A percentile compares a stretch with the other conserved stretches of the same genome.
These are phyloP conservation scores for Seira sanloemensis DNA, from an alignment of 2,888 invertebrate species.

Conservation along the genomic window DNA sequence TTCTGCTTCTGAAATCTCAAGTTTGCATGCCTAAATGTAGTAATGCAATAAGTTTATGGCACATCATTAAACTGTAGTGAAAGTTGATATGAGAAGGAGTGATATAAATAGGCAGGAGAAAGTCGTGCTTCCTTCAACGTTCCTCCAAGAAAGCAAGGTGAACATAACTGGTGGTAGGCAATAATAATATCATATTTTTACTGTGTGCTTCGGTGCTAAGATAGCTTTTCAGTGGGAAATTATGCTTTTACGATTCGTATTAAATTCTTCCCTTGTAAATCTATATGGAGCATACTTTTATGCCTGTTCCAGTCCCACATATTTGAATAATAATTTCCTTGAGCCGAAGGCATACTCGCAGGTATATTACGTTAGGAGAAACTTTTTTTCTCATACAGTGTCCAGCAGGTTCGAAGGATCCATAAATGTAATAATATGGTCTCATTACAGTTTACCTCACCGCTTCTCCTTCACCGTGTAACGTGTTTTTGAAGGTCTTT, in stretches of 20 bases:
- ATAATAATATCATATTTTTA: constrained; percentile 36
- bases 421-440: constrained; percentile 54
- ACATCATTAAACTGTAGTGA: constrained; percentile 50
- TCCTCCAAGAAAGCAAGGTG: constrained; percentile 21
- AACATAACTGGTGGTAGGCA: constrained; percentile 19
- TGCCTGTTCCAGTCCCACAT: background rate
- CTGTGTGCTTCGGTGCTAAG: background rate
- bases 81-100: constrained; percentile 9
- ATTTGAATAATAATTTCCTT: constrained; percentile 1
- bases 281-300: background rate
- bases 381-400: constrained; percentile 2
- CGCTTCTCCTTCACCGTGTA: constrained; percentile 27
- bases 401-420: background rate
- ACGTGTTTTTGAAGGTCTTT: constrained; percentile 48
- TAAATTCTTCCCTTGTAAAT: background rate
- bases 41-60: constrained; percentile 60
- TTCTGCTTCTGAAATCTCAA: constrained; percentile 27
- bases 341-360: background rate
- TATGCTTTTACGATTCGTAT: constrained; percentile 2
- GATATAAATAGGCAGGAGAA: background rate
- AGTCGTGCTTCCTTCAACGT: background rate
- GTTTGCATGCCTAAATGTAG: constrained; percentile 49
- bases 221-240: background rate
- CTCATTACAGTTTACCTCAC: constrained; percentile 46
- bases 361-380: too few species aligned